Conservation (phyloP, 1,140 invertebrate species). For the Paramacrobiotus metropolitanus region DNA sequence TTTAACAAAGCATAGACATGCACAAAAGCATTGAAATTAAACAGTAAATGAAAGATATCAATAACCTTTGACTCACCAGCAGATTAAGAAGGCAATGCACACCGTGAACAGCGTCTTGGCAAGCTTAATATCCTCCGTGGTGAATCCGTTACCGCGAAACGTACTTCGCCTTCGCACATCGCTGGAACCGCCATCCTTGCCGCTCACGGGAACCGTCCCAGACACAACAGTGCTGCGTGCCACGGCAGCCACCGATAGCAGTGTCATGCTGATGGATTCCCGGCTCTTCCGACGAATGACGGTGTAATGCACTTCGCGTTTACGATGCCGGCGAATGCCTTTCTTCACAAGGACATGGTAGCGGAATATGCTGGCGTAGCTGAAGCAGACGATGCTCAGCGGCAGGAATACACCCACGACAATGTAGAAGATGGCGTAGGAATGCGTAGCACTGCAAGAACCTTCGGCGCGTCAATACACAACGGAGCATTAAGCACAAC, state of each 20-base stretch:
- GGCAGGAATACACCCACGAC: constrained; percentile 16
- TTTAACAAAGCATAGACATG: too few species aligned
- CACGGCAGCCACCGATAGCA: background rate
- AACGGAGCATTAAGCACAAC: too few species aligned
- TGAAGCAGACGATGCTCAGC: constrained; percentile 13
- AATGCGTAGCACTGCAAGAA: constrained; percentile 12
- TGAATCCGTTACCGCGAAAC: background rate
- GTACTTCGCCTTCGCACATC: background rate
- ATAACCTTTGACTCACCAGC: background rate
- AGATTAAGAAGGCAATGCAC: background rate
- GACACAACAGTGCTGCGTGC: background rate
- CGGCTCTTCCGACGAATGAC: background rate
- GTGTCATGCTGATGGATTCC: background rate
- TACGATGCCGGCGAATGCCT: background rate
- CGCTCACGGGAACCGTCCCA: background rate
- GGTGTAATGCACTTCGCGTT: too few species aligned
- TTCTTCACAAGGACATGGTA: background rate
- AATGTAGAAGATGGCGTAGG: constrained; percentile 17
- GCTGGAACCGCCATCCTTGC: background rate
- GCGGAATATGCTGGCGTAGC: constrained; percentile 15
- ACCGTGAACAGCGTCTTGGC: background rate
- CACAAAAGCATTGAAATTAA: too few species aligned
- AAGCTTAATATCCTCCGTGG: background rate
- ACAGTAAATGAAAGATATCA: too few species aligned
- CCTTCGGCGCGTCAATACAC: too few species aligned